A percentile compares a stretch with the other conserved stretches of the same genome.
These are phyloP conservation scores for Crematogaster levior DNA, from an alignment of 2,888 invertebrate species.

Conservation along the genomic window DNA sequence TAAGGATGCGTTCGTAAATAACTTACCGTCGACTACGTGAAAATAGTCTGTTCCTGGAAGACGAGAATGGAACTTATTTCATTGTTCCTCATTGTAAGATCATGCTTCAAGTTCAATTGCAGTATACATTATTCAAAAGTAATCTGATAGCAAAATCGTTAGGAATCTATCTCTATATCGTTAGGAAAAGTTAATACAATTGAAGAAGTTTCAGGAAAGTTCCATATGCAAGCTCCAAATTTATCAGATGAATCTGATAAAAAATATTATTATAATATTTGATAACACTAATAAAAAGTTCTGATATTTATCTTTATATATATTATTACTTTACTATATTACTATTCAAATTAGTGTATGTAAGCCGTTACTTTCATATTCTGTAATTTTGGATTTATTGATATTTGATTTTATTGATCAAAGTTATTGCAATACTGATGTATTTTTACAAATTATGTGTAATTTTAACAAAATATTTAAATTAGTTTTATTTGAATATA, in stretches of 20 bases:
- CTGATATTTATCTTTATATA: neutral
- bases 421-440: neutral
- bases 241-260: neutral
- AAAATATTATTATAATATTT: neutral
- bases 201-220: neutral
- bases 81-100: neutral
- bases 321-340: neutral
- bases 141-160: neutral
- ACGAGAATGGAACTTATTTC: neutral
- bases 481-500: neutral
- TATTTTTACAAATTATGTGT: neutral
- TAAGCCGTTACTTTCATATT: neutral
- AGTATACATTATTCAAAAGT: neutral
- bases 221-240: neutral
- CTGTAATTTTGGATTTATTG: neutral
- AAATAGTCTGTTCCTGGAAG: constrained; percentile 84
- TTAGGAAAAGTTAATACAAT: constrained; percentile 36
- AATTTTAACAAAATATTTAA: neutral
- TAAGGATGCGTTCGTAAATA: constrained; percentile 84
- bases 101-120: neutral
- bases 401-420: too few species aligned
- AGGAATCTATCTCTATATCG: too few species aligned
- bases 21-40: constrained; percentile 82
- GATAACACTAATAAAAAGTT: neutral
- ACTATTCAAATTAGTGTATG: neutral